Evolutionary conservation across 2,797 vertebrate species (phyloP).

Genomic region (Iguana delicatissima): DNA sequence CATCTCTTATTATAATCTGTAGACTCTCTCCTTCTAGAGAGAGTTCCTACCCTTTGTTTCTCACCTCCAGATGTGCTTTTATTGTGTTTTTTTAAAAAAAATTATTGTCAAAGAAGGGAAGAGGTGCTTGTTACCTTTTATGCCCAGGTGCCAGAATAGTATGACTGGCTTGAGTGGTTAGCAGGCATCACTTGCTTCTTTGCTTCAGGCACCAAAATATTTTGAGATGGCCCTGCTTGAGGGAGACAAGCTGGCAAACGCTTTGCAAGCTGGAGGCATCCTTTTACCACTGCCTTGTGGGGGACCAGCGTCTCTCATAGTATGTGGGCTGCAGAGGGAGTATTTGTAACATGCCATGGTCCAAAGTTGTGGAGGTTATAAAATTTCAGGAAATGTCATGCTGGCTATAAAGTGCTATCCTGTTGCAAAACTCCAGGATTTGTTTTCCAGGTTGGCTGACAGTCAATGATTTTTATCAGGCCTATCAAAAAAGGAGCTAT

Average conservation of each 20-base stretch:
- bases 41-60: too few species aligned
- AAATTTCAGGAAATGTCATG: not conserved
- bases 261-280: not conserved
- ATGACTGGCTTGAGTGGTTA: too few species aligned
- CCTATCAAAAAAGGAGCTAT: not conserved
- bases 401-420: not conserved
- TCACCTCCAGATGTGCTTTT: too few species aligned
- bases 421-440: not conserved
- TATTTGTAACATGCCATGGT: not conserved
- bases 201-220: too few species aligned
- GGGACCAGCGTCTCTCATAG: too few species aligned
- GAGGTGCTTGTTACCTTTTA: too few species aligned
- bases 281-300: not conserved
- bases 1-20: not conserved
- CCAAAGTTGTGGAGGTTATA: not conserved
- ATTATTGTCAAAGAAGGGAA: too few species aligned
- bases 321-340: not conserved
- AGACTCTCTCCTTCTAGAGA: not conserved
- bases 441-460: conserved; percentile 14
- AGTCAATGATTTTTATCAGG: conserved; percentile 9
- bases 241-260: not conserved
- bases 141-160: too few species aligned
- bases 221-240: not conserved
- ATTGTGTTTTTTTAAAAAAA: too few species aligned
- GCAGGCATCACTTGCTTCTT: too few species aligned